Percentiles rank a stretch among this genome's conserved stretches.
Evolutionary conservation across 2,113 vertebrate species (phyloP).

Genomic region (Crotalus viridis): DNA sequence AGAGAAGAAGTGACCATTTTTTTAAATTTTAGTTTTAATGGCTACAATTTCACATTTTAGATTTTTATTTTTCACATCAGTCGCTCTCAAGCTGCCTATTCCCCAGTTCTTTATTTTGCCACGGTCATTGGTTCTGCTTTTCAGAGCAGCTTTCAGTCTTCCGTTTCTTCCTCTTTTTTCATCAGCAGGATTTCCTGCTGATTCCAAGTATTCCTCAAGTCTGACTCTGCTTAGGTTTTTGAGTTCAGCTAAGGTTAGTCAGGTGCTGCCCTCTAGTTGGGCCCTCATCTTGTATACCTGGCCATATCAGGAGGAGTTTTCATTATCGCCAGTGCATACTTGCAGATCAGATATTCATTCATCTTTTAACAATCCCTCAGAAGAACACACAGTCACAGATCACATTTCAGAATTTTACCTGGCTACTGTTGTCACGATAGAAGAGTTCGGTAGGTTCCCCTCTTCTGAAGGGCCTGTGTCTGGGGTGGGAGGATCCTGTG

Average conservation of each 20-base stretch:
- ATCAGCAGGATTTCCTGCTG: not conserved
- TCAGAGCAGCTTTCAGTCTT: not conserved
- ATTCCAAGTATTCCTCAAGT: not conserved
- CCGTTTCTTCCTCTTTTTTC: not conserved
- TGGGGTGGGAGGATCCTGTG: constrained; percentile 16
- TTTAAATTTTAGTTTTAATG: not conserved
- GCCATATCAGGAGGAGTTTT: not conserved
- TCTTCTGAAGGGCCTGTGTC: constrained; percentile 25
- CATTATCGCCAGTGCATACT: not conserved
- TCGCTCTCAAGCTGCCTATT: not conserved
- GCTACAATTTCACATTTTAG: not conserved
- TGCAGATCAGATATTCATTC: not conserved
- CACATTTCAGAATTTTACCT: not conserved
- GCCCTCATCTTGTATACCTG: not conserved
- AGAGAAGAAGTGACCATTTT: not conserved
- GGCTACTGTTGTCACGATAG: constrained; percentile 9
- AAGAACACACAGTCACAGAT: not conserved
- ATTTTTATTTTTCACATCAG: not conserved
- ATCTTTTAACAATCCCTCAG: not conserved
- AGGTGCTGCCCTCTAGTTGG: not conserved
- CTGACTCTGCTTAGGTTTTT: not conserved
- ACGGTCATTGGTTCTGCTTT: not conserved
- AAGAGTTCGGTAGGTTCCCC: not conserved
- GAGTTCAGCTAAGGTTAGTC: not conserved
- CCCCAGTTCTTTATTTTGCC: not conserved